Evolutionary conservation across 1,140 invertebrate genomes (phyloP), one percentile per base, ranked within the genome.

Genomic region (Spodoptera litura): DNA sequence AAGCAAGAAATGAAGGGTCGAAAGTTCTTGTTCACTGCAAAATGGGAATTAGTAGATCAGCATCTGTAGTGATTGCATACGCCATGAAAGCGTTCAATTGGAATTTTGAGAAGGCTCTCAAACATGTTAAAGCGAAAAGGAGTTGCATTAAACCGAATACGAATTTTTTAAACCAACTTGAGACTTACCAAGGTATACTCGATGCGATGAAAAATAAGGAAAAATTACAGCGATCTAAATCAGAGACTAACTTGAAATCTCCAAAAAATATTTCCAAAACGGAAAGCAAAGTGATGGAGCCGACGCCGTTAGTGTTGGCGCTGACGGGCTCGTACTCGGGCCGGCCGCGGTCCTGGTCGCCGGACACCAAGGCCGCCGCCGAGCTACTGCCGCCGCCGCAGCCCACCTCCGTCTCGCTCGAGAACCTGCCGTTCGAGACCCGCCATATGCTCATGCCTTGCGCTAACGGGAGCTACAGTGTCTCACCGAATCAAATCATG

Each of bases 31-130:
- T 99, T 38, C 99, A 99, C 91, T 99, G 99, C 94, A 99, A 99
- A 95, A 99, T 99, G 98, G 99, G 99, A 6, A 98, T 99, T n/a
- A 99, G 98, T 90, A 95, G 98, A 62, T 99, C 99, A 4, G 99
- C 99, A 2, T 99, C 99, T 0, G 99, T 99, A 12, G 99, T 99
- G 8, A 99, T 99, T 83, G 99, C 99, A 0, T 99, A 99, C 93
- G 97, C 98, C 4, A 99, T 99, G 99, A 99, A 99, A 93, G 98
- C 98, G 9, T 98, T 98, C 91, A 98, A 98, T 88, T 99, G 98
- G 98, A 97, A 98, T 85, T 97, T 99, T 83, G 96, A 97, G 27
- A 96, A 98, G 85, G 98, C 99, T 0, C 95, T 98, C 82, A 96
- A 97, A 72, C 97, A 98, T 94, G 99, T 99, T 0, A 98, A 98